Evolutionary conservation across 2,797 vertebrate genomes (phyloP), one percentile per base, ranked within the genome.

Genomic region (Apogon talboti): DNA sequence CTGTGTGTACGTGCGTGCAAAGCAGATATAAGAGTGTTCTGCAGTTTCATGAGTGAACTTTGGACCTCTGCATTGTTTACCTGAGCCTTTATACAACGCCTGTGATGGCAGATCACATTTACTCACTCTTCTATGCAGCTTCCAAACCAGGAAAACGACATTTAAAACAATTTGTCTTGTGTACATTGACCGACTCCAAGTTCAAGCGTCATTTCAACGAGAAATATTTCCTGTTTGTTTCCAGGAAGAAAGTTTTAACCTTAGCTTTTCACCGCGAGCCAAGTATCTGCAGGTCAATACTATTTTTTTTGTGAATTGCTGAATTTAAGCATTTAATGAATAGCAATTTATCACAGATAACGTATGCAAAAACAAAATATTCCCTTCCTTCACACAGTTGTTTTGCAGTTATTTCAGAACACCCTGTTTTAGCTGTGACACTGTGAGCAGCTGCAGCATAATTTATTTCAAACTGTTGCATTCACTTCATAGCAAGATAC

Each of bases 31-130:
- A 10, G 63, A 60, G 45, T 21, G 72, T 66, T 66, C 53, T 30
- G 11, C 15, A 58, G 50, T 82, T 86, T 84, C 69, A 76, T 49
- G 54, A 51, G 59, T 87, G 90, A 90, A 91, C 91, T 91, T 90
- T 91, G 86, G 75, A 90, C 87, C 74, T 41, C 40, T 63, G 37
- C 68, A 67, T 65, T 90, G 88, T 90, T 87, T 87, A 87, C 78
- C 62, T 46, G 49, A 35, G 59, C 52, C 47, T 56, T 75, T 61
- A 60, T 40, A 68, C 55, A 73, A 71, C 24, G 68, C 49, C 71
- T 38, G 57, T 49, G 66, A 69, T 16, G 53, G 63, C 52, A 64
- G 52, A 54, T 44, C 0, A 2, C 86, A 64, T 88, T 87, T 74
- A 80, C 71, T 66, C 37, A 1, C 66, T 82, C 62, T 64, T 52